Base-by-base conservation (phyloP, 2,797 vertebrate species). In the Trematomus bernacchii region DNA sequence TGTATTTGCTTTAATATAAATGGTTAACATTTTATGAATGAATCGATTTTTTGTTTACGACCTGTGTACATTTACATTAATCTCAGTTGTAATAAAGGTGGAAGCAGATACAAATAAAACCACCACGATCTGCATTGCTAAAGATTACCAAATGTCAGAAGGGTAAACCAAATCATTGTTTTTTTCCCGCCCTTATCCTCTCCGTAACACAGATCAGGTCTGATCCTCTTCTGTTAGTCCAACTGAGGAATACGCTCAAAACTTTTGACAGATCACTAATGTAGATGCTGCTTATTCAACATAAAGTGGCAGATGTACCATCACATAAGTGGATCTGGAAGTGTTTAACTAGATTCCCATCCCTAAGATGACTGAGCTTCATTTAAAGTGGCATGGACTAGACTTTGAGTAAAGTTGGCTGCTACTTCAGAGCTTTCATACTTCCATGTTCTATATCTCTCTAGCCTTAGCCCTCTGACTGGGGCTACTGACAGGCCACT, bases 401-500 rank as follows among this genome's bases (percentile, higher is more conserved):
- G 51, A 85, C 66, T 84, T 76, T 50, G 58, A 51, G 64, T 53
- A 61, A 85, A 85, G 81, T 79, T 80, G 78, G 72, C 71, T 78
- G 46, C 46, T 37, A 18, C 52, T 54, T 21, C 27, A 59, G 37
- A 68, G 62, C 66, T 76, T 64, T 77, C 12, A 11, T 21, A 46
- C 42, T 55, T 77, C 65, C 37, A 11, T 10, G 18, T 66, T 69
- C 68, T 64, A 14, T 10, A 13, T 65, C 52, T n/a, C 55, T 78
- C 30, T 53, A 70, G 63, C 77, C 71, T 61, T 80, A 86, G 87
- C 87, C 79, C 79, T 84, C 87, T 89, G 83, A 88, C 79, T 80
- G 85, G 66, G 88, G 76, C 69, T 50, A 71, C 69, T 84, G 89
- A 91, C 92, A 92, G 79, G 86, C 76, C 81, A 52, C 59, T 53